Evolutionary conservation across 2,888 invertebrate species (phyloP), one percentile per base, ranked within the genome.

Genomic region (Omphaloscelis lunosa): DNA sequence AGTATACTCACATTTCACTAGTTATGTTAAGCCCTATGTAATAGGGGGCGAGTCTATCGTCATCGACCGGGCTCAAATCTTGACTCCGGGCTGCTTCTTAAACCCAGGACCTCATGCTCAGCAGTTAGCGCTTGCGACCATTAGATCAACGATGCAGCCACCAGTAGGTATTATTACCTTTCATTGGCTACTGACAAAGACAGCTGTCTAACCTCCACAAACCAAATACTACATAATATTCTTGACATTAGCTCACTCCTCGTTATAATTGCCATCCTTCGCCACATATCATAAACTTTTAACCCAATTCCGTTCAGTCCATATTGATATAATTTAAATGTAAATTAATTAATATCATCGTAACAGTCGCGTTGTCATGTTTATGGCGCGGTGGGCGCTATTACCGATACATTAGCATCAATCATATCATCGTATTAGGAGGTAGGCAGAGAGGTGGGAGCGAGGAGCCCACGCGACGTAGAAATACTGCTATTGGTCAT

Each of bases 261-360:
- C 45, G 23, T n/a, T 27, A 23, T 80, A 79, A 84, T 68, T 45
- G 62, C 20, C 62, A 34, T 41, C 34, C 23, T 29, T 11, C n/a
- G 17, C n/a, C 53, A 83, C 83, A 56, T 9, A 77, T 83, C 72
- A 83, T 67, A 73, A 61, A 79, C 29, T 48, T 63, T 20, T 56
- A 63, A 56, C 71, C 86, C 45, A 86, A 58, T 78, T 83, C 56
- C 29, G 53, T 72, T 51, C 63, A n/a, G 39, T 67, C 75, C 71
- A 56, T 71, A 68, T 74, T 83, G 84, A 86, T 58, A 68, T 86
- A 74, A 78, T 77, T 80, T 86, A 80, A 84, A 80, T 75, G 73
- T 76, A 69, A 86, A 88, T 86, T 86, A 86, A 83, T 83, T 65
- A 86, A 53, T n/a, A 71, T 61, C 29, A 34, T 73, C 75, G 75